Percentiles rank a stretch among this genome's conserved stretches.
These are phyloP conservation scores for Prietella phreatophila DNA, from an alignment of 2,113 vertebrate species.

Conservation along the genomic window DNA sequence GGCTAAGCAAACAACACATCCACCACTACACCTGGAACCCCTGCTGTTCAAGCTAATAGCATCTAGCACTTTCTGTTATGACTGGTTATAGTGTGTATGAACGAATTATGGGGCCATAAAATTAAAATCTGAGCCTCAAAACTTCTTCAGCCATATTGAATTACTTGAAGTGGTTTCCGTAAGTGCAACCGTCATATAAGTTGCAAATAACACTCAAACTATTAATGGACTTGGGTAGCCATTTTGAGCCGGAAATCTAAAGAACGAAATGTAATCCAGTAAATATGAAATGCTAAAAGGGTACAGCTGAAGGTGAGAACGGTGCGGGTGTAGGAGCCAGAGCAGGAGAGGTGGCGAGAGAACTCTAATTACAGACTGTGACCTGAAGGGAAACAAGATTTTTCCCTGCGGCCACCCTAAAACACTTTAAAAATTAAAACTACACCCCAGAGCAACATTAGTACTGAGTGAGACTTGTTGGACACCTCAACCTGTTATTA, in stretches of 20 bases:
- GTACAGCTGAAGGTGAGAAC: constrained; percentile 4
- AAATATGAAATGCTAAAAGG: constrained; percentile 4
- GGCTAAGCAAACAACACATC: constrained; percentile 23
- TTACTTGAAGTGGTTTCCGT: neutral
- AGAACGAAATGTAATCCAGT: constrained; percentile 14
- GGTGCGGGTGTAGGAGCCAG: neutral
- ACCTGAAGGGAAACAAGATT: constrained; percentile 40
- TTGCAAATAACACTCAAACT: neutral
- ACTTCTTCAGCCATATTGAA: neutral
- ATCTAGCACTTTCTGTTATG: neutral
- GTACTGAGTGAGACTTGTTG: constrained; percentile 1
- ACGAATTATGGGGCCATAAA: neutral
- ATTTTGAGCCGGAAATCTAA: neutral
- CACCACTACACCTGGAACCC: constrained; percentile 13
- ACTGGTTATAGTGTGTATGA: neutral
- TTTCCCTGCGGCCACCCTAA: constrained; percentile 31
- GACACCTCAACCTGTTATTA: constrained; percentile 40
- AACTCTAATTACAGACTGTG: constrained; percentile 41
- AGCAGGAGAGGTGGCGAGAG: constrained; percentile 10
- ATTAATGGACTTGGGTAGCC: neutral
- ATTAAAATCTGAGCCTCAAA: neutral
- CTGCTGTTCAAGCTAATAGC: constrained; percentile 14
- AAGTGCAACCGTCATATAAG: neutral
- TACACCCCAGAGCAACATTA: constrained; percentile 33
- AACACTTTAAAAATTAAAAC: constrained; percentile 28